phyloP scores from a whole-genome alignment of 2,797 vertebrate species.

The Anguilla obscura region DNA sequence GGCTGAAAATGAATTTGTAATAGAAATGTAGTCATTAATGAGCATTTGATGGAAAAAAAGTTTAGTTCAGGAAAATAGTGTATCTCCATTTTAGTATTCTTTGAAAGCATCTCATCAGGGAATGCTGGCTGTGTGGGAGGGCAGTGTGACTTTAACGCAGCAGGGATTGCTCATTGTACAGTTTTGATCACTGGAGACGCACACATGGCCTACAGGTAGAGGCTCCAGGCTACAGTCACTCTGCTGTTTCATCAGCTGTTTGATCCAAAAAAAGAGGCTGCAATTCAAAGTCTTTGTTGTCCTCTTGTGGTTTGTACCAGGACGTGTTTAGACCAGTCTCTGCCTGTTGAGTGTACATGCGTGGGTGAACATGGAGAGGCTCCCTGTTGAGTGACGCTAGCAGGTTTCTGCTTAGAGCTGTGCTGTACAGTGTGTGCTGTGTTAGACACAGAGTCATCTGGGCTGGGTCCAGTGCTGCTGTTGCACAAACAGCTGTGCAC shows the following conservation, averaged over 20 bases:
- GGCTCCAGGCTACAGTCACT: neutral
- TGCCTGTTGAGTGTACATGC: constrained; percentile 9
- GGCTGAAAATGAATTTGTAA: neutral
- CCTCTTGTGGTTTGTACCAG: neutral
- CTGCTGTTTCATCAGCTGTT: neutral
- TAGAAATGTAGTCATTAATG: neutral
- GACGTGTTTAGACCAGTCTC: neutral
- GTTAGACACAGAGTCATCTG: neutral
- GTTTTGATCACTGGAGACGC: neutral
- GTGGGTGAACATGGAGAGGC: neutral
- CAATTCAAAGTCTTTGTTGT: neutral
- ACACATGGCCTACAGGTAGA: neutral
- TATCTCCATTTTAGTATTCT: neutral
- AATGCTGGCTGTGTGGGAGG: neutral
- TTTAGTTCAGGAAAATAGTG: neutral
- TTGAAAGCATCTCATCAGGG: neutral
- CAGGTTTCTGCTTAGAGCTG: neutral
- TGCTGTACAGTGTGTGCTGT: neutral
- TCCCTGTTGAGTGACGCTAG: neutral
- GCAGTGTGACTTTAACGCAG: neutral
- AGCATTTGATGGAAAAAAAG: neutral
- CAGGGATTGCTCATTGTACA: neutral
- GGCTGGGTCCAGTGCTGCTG: neutral
- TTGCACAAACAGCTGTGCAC: neutral
- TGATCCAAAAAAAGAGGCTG: neutral